Evolutionary conservation across 2,113 vertebrate species (phyloP).

Genomic region (Ictalurus furcatus): DNA sequence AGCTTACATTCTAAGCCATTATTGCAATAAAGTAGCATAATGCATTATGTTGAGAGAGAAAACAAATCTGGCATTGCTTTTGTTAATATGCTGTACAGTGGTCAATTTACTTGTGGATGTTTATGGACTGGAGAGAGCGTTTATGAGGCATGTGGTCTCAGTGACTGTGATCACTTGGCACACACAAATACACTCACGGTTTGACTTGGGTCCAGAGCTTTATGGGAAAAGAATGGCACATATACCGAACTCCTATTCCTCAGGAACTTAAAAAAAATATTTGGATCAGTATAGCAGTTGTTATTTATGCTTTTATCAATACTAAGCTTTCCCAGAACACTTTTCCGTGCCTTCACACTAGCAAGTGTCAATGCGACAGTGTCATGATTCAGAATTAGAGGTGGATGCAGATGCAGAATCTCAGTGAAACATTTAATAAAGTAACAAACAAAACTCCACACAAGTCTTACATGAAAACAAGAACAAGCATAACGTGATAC

Average conservation of each 20-base stretch:
- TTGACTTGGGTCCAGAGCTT: background rate
- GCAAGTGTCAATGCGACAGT: background rate
- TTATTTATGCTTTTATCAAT: background rate
- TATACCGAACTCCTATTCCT: background rate
- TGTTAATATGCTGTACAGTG: background rate
- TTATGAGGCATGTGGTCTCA: background rate
- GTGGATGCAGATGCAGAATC: no score
- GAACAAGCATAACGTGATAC: no score
- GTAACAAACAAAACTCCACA: no score
- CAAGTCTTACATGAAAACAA: no score
- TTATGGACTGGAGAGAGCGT: background rate
- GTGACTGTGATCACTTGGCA: constrained; percentile 9
- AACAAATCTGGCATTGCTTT: background rate
- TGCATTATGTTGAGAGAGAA: background rate
- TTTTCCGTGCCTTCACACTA: background rate
- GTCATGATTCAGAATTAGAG: no score
- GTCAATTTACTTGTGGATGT: background rate
- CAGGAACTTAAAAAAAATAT: background rate
- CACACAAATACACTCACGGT: background rate
- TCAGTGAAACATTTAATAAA: no score
- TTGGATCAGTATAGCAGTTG: background rate
- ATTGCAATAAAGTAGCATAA: background rate
- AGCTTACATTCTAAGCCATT: background rate
- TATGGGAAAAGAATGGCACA: background rate
- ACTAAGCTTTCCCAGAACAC: background rate